phyloP scores from a whole-genome alignment of 2,797 vertebrate species.

The Pangasius sanitwongsei region DNA sequence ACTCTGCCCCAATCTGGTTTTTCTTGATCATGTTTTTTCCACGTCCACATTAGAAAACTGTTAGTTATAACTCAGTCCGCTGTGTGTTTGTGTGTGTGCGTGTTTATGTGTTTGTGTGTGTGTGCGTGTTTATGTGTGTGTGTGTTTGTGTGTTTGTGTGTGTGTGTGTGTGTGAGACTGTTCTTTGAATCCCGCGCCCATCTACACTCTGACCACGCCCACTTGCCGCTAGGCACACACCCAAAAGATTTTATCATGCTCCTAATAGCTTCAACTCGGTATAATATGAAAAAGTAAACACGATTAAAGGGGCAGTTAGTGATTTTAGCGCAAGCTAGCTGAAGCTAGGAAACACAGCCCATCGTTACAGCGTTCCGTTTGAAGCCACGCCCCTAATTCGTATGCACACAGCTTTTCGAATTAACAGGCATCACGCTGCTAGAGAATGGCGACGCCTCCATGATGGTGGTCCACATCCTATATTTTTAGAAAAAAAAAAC shows the following conservation, averaged over 20 bases:
- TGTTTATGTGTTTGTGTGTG: neutral
- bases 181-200: neutral
- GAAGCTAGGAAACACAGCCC: neutral
- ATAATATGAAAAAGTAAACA: neutral
- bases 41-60: neutral
- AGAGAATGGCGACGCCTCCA: too few relatives aligned
- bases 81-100: neutral
- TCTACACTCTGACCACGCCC: neutral
- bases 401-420: neutral
- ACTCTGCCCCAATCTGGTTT: neutral
- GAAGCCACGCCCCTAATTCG: neutral
- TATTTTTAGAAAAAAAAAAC: too few relatives aligned
- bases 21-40: constrained; percentile 1
- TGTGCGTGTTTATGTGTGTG: neutral
- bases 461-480: too few relatives aligned
- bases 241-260: neutral
- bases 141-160: neutral
- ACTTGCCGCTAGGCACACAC: neutral
- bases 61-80: neutral
- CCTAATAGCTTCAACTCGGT: neutral
- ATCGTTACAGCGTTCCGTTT: neutral
- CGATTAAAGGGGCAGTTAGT: neutral
- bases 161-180: neutral
- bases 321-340: neutral
- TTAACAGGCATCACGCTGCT: neutral